Base-by-base conservation (phyloP, 2,113 vertebrate species). In the Phocoena sinus region DNA sequence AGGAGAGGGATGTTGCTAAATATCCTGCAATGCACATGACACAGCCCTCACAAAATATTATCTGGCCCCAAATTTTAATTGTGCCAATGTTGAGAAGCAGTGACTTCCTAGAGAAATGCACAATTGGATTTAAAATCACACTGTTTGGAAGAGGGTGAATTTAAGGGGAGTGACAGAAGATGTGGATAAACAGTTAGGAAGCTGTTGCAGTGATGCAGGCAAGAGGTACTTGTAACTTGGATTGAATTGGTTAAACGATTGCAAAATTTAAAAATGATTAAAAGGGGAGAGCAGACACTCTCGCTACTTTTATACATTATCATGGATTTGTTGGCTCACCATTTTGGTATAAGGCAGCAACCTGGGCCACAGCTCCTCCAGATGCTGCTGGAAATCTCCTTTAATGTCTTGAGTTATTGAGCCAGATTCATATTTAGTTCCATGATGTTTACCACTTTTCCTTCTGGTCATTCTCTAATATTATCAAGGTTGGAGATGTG, bases 381-480 rank as follows among this genome's bases (percentile, higher is more conserved):
- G 28, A 20, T 63, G 14, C 21, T 83, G 20, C 18, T 70, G 53
- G 14, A 56, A 56, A 25, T 23, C 9, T 25, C 13, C 26, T 44
- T 17, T 31, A 12, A 0, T 28, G 53, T 23, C 17, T 25, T 1
- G 8, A 33, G 0, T 81, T 60, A 47, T 67, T 31, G 63, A 8
- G 15, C 11, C 13, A 58, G 71, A 31, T 63, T 41, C 5, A 5
- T 17, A 38, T 13, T 65, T 71, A 86, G 8, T 11, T 41, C 25
- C 7, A 4, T 28, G 8, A 81, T 12, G 21, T 8, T 53, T 36
- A 25, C 31, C 1, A 12, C 8, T 41, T 74, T 56, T 47, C 65
- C 36, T 74, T 2, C 11, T 38, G 1, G 25, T 47, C 10, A 17
- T 13, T 73, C 23, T 15, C 15, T 53, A 53, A 53, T 53, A 4